These are phyloP conservation scores for Pseudolaguvia tuberculata DNA, from an alignment of 2,113 vertebrate species.

Conservation along the genomic window DNA sequence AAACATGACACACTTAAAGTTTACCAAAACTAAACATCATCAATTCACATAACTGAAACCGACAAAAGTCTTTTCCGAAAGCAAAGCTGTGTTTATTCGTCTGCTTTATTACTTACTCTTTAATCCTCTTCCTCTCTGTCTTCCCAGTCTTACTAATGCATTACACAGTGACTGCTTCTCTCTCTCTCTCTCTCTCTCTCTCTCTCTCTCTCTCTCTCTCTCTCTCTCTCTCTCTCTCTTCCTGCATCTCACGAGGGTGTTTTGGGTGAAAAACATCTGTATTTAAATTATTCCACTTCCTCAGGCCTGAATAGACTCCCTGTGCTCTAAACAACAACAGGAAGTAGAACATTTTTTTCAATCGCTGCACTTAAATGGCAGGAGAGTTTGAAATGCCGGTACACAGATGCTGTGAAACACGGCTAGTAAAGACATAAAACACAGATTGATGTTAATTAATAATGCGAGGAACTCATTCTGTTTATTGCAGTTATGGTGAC, in stretches of 20 bases:
- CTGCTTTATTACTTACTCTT: slow-evolving; percentile 11
- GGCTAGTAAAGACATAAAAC: slow-evolving; percentile 41
- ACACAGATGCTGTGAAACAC: slow-evolving; percentile 51
- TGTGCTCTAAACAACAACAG: slow-evolving; percentile 74
- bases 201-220: slow-evolving; percentile 36
- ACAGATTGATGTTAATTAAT: slow-evolving; percentile 19
- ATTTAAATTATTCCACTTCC: slow-evolving; percentile 76
- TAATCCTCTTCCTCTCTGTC: slow-evolving; percentile 13
- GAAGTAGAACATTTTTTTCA: slow-evolving; percentile 72
- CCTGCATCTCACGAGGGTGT: slow-evolving; percentile 59
- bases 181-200: no score
- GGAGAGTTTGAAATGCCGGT: slow-evolving; percentile 58
- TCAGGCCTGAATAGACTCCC: slow-evolving; percentile 73
- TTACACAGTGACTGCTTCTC: slow-evolving; percentile 2
- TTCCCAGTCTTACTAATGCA: slow-evolving; percentile 13
- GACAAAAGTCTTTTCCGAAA: neutral
- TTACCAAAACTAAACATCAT: neutral
- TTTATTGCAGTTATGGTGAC: neutral
- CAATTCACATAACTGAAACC: neutral
- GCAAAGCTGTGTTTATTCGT: neutral
- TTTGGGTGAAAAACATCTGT: slow-evolving; percentile 78
- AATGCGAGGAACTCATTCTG: neutral
- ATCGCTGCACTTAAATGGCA: slow-evolving; percentile 68
- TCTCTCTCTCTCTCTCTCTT: slow-evolving; percentile 20
- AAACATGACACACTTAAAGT: neutral